Evolutionary conservation across 2,113 vertebrate genomes (phyloP).

Genomic region (Pterocles orientalis): DNA sequence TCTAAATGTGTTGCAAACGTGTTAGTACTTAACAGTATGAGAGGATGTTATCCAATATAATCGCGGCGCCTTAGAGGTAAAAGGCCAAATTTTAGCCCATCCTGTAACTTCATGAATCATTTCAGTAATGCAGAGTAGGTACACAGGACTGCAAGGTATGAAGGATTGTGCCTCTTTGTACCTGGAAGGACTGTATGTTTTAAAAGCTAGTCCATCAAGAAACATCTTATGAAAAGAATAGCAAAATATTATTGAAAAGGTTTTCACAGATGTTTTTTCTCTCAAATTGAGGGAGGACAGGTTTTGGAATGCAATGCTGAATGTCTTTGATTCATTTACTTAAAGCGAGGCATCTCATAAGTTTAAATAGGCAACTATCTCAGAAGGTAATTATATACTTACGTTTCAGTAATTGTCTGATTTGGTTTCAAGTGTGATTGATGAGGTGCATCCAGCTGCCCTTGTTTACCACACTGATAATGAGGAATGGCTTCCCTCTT

Average conservation of each 20-base stretch:
- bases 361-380: background rate
- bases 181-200: background rate
- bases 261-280: background rate
- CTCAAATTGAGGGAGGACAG: background rate
- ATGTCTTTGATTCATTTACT: background rate
- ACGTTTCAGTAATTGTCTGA: background rate
- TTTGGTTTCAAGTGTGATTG: slow-evolving; percentile 6
- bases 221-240: background rate
- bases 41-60: background rate
- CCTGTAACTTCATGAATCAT: background rate
- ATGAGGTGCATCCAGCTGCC: slow-evolving; percentile 6
- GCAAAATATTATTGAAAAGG: background rate
- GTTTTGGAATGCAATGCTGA: background rate
- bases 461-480: slow-evolving; percentile 4
- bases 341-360: background rate
- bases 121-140: background rate
- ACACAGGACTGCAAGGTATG: background rate
- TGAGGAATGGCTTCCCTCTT: background rate
- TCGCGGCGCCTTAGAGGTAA: background rate
- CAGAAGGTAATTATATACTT: background rate
- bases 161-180: background rate
- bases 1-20: background rate
- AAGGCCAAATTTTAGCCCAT: background rate
- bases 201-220: background rate
- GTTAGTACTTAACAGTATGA: background rate